Percentiles rank a stretch among this genome's conserved stretches.
Evolutionary conservation across 2,888 invertebrate species (phyloP).

Genomic region (Melanophora roralis): DNA sequence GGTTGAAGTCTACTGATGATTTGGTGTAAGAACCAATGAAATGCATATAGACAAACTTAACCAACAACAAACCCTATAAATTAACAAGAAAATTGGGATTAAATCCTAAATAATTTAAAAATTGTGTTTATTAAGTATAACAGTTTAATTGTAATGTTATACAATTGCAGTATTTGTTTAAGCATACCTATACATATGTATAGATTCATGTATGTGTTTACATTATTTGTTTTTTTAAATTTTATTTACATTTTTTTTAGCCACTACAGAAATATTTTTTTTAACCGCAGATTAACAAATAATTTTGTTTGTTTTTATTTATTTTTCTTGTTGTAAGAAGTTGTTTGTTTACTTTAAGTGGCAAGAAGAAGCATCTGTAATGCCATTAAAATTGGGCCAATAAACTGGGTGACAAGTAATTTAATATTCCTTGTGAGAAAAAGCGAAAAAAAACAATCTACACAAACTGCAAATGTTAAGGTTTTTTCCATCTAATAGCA

Average conservation of each 20-base stretch:
- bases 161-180: conserved; percentile 1
- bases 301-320: background rate
- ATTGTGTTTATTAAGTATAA: too few relatives aligned
- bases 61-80: too few relatives aligned
- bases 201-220: too few relatives aligned
- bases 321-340: background rate
- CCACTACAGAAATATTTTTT: conserved; percentile 15
- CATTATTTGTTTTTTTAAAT: background rate
- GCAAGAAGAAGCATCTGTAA: background rate
- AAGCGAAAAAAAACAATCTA: background rate
- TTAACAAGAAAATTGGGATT: too few relatives aligned
- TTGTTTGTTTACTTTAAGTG: conserved; percentile 12
- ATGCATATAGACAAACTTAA: too few relatives aligned
- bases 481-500: too few relatives aligned
- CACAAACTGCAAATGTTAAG: conserved; percentile 27
- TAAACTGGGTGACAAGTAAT: conserved; percentile 29
- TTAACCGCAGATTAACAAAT: conserved; percentile 14
- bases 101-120: too few relatives aligned
- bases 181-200: too few relatives aligned
- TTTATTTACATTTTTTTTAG: conserved; percentile 2
- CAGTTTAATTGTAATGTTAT: conserved; percentile 25
- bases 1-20: too few relatives aligned
- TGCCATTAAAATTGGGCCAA: conserved; percentile 38
- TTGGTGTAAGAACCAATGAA: too few relatives aligned
- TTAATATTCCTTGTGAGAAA: conserved; percentile 13